Percentiles rank a stretch among this genome's conserved stretches.
These are phyloP conservation scores for Atractosteus spatula DNA, from an alignment of 2,113 vertebrate genomes.

Conservation along the genomic window DNA sequence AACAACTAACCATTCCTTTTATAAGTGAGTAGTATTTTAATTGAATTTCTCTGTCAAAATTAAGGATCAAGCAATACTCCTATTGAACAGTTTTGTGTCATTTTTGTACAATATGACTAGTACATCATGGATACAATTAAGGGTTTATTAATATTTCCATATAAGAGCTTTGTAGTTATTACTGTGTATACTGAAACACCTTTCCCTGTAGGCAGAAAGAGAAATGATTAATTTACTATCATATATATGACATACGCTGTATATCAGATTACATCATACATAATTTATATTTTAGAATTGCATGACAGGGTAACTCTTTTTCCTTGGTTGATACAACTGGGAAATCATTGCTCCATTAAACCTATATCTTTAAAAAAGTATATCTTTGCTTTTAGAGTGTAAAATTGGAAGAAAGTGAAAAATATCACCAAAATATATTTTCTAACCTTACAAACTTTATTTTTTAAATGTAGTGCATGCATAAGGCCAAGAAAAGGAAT, in stretches of 20 bases:
- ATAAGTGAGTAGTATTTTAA: too few species aligned
- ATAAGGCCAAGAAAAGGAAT: too few species aligned
- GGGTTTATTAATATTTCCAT: too few species aligned
- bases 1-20: too few species aligned
- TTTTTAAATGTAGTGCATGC: too few species aligned
- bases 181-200: slow-evolving; percentile 4
- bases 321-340: slow-evolving; percentile 39
- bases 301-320: slow-evolving; percentile 38
- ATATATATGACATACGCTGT: slow-evolving; percentile 48
- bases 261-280: slow-evolving; percentile 64
- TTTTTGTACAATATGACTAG: not conserved
- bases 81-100: not conserved
- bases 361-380: slow-evolving; percentile 33
- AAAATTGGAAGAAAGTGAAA: slow-evolving; percentile 27
- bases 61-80: too few species aligned
- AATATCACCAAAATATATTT: not conserved
- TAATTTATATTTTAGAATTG: slow-evolving; percentile 65
- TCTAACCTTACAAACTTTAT: too few species aligned
- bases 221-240: slow-evolving; percentile 58
- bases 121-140: not conserved
- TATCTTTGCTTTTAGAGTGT: slow-evolving; percentile 47
- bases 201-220: slow-evolving; percentile 41
- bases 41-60: too few species aligned
- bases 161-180: not conserved
- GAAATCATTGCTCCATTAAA: slow-evolving; percentile 63